Evolutionary conservation across 2,888 invertebrate species (phyloP).

Genomic region (Drosophila cognata): DNA sequence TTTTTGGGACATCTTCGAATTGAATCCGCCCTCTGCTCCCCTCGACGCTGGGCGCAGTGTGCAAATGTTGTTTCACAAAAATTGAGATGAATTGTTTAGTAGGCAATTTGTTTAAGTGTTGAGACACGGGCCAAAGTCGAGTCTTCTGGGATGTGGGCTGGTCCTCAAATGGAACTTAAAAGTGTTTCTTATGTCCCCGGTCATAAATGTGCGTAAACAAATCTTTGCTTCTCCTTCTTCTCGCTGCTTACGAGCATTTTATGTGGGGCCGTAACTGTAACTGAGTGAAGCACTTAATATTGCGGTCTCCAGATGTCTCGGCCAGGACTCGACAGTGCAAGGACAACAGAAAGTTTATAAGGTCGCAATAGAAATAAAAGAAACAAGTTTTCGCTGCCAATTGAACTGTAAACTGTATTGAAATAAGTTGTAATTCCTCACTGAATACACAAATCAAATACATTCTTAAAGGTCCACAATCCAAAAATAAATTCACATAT

Average conservation of each 20-base stretch:
- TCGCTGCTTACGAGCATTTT: slow-evolving; percentile 27
- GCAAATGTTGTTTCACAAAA: slow-evolving; percentile 46
- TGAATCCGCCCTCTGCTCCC: slow-evolving; percentile 53
- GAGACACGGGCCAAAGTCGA: slow-evolving; percentile 15
- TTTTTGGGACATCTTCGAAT: slow-evolving; percentile 49
- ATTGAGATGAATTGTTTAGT: slow-evolving; percentile 77
- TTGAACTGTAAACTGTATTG: neutral
- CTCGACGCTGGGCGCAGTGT: neutral
- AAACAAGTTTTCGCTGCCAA: neutral
- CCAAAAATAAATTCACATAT: neutral
- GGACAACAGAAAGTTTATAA: neutral
- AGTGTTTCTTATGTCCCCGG: slow-evolving; percentile 55
- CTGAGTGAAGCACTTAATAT: slow-evolving; percentile 27
- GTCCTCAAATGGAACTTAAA: slow-evolving; percentile 44
- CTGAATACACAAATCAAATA: neutral
- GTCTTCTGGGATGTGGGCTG: slow-evolving; percentile 23
- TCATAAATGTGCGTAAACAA: slow-evolving; percentile 62
- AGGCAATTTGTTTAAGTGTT: slow-evolving; percentile 74
- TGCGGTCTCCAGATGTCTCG: neutral
- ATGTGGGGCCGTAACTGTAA: slow-evolving; percentile 20
- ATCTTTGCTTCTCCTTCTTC: slow-evolving; percentile 29
- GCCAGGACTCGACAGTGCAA: neutral
- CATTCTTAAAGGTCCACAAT: neutral
- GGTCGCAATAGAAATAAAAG: neutral
- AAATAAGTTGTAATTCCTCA: neutral